Conservation (phyloP, 2,888 invertebrate genomes). For the Sinopyrophorus schimmeli region DNA sequence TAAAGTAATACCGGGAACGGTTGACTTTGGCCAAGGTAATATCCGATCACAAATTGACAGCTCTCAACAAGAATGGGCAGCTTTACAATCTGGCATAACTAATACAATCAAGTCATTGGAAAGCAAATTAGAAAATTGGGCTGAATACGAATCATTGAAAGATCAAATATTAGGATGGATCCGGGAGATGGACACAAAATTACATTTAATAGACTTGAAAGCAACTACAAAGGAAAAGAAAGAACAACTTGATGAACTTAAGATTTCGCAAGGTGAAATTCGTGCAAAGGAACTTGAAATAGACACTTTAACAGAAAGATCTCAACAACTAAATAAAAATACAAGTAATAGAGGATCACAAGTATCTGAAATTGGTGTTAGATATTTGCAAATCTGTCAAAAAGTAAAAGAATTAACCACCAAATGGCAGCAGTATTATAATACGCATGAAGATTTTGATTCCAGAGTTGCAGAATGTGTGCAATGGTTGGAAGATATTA, state of each 20-base stretch:
- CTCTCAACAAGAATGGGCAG: conserved; percentile 90
- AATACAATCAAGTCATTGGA: conserved; percentile 80
- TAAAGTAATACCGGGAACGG: conserved; percentile 85
- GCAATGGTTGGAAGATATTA: conserved; percentile 82
- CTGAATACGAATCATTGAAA: conserved; percentile 84
- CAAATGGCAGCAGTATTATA: conserved; percentile 91
- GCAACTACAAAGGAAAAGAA: conserved; percentile 81
- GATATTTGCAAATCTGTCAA: conserved; percentile 87
- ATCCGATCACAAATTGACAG: conserved; percentile 86
- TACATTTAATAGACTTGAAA: conserved; percentile 87
- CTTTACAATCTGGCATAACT: conserved; percentile 73
- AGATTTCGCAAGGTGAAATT: conserved; percentile 82
- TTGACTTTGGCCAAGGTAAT: conserved; percentile 79
- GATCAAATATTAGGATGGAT: conserved; percentile 88
- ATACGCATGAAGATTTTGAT: conserved; percentile 85
- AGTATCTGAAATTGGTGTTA: conserved; percentile 87
- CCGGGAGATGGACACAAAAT: conserved; percentile 80
- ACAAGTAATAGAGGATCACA: conserved; percentile 76
- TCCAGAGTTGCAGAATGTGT: conserved; percentile 77
- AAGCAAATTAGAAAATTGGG: conserved; percentile 86
- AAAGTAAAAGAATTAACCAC: conserved; percentile 89
- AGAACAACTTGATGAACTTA: conserved; percentile 77
- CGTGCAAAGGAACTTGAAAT: conserved; percentile 90
- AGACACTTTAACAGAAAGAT: conserved; percentile 88
- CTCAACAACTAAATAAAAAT: conserved; percentile 80